Conservation (phyloP, 1,140 invertebrate genomes). For the Trichonephila clavata region DNA sequence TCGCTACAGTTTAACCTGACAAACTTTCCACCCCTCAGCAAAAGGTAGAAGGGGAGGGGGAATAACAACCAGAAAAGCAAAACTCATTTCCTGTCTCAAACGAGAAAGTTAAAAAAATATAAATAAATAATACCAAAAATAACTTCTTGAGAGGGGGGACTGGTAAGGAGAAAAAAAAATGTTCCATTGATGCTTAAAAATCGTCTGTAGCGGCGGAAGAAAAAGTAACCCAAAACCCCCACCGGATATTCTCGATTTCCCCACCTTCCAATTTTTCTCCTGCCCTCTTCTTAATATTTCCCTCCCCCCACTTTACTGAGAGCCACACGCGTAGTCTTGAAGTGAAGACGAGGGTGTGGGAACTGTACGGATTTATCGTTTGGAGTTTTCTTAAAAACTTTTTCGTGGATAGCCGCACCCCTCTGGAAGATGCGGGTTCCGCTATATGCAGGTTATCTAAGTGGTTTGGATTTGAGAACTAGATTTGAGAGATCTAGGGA, state of each 20-base stretch:
- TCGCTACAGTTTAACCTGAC: background rate
- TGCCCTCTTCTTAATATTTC: background rate
- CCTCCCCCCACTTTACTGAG: background rate
- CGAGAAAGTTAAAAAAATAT: conserved; percentile 18
- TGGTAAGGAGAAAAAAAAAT: background rate
- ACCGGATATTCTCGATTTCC: conserved; percentile 6
- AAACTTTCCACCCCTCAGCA: background rate
- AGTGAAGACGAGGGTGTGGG: conserved; percentile 1
- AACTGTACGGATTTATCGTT: background rate
- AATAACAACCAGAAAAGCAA: background rate
- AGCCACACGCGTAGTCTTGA: background rate
- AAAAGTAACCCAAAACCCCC: background rate
- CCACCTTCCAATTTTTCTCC: background rate
- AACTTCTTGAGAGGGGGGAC: conserved; percentile 15
- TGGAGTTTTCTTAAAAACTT: conserved; percentile 4
- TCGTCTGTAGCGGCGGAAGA: background rate
- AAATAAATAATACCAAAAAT: conserved; percentile 6
- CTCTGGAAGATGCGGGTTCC: background rate
- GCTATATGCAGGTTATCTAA: background rate
- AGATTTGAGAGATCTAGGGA: background rate
- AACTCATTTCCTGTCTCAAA: background rate
- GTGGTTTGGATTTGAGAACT: background rate
- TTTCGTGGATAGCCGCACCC: background rate
- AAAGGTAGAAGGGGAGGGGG: background rate
- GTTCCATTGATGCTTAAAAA: background rate